Evolutionary conservation across 1,140 invertebrate genomes (phyloP), one percentile per base, ranked within the genome.

Genomic region (Cyclargus thomasi): DNA sequence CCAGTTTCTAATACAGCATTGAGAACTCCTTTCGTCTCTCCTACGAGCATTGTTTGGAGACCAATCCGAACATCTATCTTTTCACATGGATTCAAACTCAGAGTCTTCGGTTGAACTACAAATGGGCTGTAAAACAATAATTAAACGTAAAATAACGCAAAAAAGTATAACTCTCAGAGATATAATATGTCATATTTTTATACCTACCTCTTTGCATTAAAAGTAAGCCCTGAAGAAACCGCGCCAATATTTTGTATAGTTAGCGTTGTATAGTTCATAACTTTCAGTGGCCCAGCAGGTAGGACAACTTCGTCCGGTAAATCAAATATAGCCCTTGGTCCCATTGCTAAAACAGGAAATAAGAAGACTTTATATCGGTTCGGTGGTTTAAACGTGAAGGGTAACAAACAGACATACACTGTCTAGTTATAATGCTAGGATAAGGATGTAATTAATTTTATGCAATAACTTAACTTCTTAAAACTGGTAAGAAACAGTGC

Each of bases 1-100:
- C 86, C 86, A 47, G 86, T 86, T 77, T 89, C 86, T 72, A 86
- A 85, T 62, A 72, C 64, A 53, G 79, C 81, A 55, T 71, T 62
- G 23, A 89, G 62, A 20, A 70, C 39, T 57, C 82, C 81, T 63
- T 74, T 62, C 2, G 65, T 72, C 55, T 79, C 71, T 36, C 81
- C 85, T 35, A 85, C 71, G 65, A 82, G 76, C 85, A 89, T 86
- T 22, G 82, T 86, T 77, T 86, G 85, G 66, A 87, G 80, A 16
- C 62, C 72, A 62, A 87, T 70, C 73, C 72, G 78, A 11, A 89
- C 70, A 36, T 85, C 76, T 63, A 87, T 70, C 67, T 80, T 82
- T 63, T 86, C 72, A 55, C 75, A 72, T 2, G 80, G 78, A 67
- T 75, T 77, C 59, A 89, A 74, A 68, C 75, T 85, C 1, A 73